Percentiles rank a stretch among this genome's conserved stretches.
Evolutionary conservation across 35 echinoderm and acorn worm genomes (phyloP).

Genomic region (Acanthaster planci): DNA sequence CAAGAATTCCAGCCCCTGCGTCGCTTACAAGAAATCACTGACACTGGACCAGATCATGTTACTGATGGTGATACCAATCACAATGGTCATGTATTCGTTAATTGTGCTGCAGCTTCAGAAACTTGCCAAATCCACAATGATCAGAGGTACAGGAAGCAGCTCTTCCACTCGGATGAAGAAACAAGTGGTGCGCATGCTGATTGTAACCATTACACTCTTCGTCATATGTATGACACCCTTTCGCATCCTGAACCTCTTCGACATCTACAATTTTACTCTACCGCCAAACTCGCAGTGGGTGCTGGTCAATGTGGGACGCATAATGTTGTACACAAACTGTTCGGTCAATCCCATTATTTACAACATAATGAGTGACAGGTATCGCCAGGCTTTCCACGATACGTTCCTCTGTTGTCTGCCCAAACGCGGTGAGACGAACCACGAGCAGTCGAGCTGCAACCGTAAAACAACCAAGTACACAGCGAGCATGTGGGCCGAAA

Average conservation of each 20-base stretch:
- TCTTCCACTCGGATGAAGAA: conserved; percentile 90
- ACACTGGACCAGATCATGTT: conserved; percentile 78
- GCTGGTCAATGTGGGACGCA: conserved; percentile 74
- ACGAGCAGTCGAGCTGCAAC: conserved; percentile 21
- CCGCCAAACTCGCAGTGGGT: conserved; percentile 59
- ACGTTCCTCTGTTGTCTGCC: conserved; percentile 79
- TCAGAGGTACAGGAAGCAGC: conserved; percentile 38
- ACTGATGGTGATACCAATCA: conserved; percentile 87
- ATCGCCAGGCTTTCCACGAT: conserved; percentile 80
- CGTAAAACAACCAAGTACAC: conserved; percentile 13
- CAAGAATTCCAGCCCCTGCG: conserved; percentile 18
- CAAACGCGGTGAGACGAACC: not conserved
- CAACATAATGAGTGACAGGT: conserved; percentile 86
- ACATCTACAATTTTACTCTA: conserved; percentile 59
- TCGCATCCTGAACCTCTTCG: conserved; percentile 76
- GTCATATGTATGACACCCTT: conserved; percentile 86
- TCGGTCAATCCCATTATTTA: conserved; percentile 95
- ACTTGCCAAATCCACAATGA: conserved; percentile 62
- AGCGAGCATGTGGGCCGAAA: conserved; percentile 17
- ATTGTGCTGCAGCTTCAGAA: conserved; percentile 86
- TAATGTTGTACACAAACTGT: conserved; percentile 82
- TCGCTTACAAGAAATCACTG: conserved; percentile 55
- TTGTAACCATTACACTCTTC: conserved; percentile 86
- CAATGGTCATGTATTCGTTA: conserved; percentile 80
- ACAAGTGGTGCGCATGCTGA: conserved; percentile 88